Conservation (phyloP, 1,140 invertebrate genomes). For the Lordiphosa clarofinis region DNA sequence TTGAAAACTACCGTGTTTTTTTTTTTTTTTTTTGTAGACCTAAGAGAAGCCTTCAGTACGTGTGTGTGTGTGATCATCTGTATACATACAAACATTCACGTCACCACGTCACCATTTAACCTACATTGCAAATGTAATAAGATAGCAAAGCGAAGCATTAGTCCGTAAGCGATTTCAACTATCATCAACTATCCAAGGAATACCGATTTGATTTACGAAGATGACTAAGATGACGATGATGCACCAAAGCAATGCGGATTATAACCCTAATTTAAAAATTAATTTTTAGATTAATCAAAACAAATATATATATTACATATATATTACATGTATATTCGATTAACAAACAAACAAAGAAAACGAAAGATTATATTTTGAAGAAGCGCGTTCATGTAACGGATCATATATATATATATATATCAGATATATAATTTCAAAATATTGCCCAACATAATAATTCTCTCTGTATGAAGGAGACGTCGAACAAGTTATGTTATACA, state of each 20-base stretch:
- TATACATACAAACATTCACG: too few relatives aligned
- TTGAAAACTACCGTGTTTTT: too few relatives aligned
- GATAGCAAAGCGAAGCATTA: constrained; percentile 6
- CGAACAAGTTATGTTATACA: too few relatives aligned
- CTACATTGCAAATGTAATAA: constrained; percentile 9
- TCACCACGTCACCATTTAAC: background rate
- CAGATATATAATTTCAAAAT: too few relatives aligned
- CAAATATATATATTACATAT: background rate
- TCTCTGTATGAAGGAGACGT: too few relatives aligned
- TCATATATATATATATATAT: background rate
- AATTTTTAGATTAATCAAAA: background rate
- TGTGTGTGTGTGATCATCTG: background rate
- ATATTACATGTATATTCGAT: too few relatives aligned
- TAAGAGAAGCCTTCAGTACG: background rate
- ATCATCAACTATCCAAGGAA: too few relatives aligned
- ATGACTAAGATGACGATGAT: background rate
- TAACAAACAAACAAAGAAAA: constrained; percentile 1
- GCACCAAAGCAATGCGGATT: constrained; percentile 6
- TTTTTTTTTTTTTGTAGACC: constrained; percentile 1
- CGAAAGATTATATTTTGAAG: constrained; percentile 8
- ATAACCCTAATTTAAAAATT: background rate
- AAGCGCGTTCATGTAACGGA: background rate
- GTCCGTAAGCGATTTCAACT: background rate
- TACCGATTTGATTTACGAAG: too few relatives aligned
- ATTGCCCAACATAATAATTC: too few relatives aligned